Percentiles rank a stretch among this genome's conserved stretches.
phyloP scores from a whole-genome alignment of 1,140 invertebrate genomes.

The Samia ricini region DNA sequence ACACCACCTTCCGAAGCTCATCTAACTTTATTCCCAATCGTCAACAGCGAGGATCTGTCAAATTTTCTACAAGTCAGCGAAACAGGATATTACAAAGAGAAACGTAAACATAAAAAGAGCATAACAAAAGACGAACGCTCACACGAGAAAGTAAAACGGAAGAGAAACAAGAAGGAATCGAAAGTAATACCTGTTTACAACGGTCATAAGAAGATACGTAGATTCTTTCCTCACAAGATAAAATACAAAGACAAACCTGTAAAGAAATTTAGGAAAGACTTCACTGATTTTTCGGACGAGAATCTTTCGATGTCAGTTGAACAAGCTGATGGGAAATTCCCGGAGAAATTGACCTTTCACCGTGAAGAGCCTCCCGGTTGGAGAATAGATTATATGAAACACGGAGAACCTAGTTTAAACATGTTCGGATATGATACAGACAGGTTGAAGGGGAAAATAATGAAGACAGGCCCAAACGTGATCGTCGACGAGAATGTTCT shows the following conservation, averaged over 20 bases:
- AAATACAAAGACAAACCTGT: conserved; percentile 53
- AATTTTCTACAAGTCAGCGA: conserved; percentile 42
- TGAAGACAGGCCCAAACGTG: conserved; percentile 37
- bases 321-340: conserved; percentile 29
- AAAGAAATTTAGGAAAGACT: conserved; percentile 23
- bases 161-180: conserved; percentile 31
- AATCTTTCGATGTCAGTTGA: conserved; percentile 59
- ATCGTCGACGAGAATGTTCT: conserved; percentile 28
- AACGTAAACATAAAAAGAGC: conserved; percentile 26
- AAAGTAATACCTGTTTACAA: conserved; percentile 40
- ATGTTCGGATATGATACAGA: conserved; percentile 36
- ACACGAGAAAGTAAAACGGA: conserved; percentile 8
- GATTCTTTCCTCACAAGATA: conserved; percentile 64
- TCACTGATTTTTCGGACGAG: conserved; percentile 37
- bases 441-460: conserved; percentile 36
- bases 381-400: conserved; percentile 64
- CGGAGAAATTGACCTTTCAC: conserved; percentile 39
- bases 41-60: conserved; percentile 51
- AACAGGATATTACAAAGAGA: conserved; percentile 21
- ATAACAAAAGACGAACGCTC: not conserved
- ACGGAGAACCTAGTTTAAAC: conserved; percentile 50
- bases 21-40: conserved; percentile 37
- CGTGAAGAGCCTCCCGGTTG: conserved; percentile 44
- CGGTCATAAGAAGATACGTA: conserved; percentile 52
- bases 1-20: conserved; percentile 27